A percentile compares a stretch with the other conserved stretches of the same genome.
phyloP scores from a whole-genome alignment of 2,113 vertebrate species.

The Clarias batrachus region DNA sequence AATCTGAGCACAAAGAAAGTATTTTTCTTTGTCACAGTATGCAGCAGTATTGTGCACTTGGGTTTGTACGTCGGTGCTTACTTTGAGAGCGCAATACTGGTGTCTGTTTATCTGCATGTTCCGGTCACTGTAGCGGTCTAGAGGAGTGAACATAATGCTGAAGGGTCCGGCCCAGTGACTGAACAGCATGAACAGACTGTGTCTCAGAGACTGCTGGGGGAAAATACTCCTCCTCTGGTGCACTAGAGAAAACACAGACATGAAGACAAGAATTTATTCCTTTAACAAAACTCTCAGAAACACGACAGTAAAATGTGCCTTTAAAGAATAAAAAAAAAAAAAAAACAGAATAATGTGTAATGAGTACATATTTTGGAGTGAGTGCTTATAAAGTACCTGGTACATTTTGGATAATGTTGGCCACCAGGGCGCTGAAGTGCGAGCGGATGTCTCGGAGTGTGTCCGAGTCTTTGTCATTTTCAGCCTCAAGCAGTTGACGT shows the following conservation, averaged over 20 bases:
- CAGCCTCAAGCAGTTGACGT: constrained; percentile 93
- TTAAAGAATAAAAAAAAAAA: neutral
- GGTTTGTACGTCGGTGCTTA: constrained; percentile 57
- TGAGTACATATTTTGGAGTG: neutral
- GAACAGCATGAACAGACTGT: constrained; percentile 98
- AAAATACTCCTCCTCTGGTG: constrained; percentile 97
- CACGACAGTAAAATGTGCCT: neutral
- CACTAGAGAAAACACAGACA: constrained; percentile 70
- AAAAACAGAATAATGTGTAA: neutral
- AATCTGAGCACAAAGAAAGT: neutral
- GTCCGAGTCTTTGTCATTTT: constrained; percentile 98
- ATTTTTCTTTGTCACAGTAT: no score
- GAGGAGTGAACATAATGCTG: constrained; percentile 98
- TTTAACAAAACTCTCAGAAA: neutral
- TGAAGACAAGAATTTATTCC: neutral
- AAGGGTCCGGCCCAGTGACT: constrained; percentile 99
- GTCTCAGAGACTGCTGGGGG: constrained; percentile 95
- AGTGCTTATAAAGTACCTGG: constrained; percentile 78
- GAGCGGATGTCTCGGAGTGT: constrained; percentile 94
- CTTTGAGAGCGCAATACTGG: constrained; percentile 98
- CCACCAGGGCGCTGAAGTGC: constrained; percentile 99
- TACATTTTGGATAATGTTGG: constrained; percentile 98
- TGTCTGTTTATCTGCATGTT: constrained; percentile 98
- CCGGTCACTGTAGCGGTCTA: constrained; percentile 98
- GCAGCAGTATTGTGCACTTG: neutral